These are phyloP conservation scores for Cyprinodon diabolis DNA, from an alignment of 2,797 vertebrate genomes.

Conservation along the genomic window DNA sequence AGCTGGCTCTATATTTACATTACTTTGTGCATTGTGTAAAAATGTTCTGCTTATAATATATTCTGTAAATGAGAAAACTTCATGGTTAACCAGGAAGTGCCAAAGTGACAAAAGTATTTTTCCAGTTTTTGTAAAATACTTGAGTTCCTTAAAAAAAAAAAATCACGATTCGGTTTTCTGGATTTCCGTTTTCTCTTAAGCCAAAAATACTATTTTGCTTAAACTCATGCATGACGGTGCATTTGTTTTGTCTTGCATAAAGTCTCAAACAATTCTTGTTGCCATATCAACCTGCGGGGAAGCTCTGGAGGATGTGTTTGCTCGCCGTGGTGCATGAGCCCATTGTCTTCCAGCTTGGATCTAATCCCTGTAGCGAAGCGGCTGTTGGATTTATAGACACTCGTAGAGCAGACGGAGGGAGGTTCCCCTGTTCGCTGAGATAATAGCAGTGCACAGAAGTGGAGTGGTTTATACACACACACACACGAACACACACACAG, in stretches of 20 bases:
- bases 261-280: constrained; percentile 9
- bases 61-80: not conserved
- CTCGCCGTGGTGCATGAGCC: constrained; percentile 18
- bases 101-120: not conserved
- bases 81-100: not conserved
- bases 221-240: not conserved
- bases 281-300: constrained; percentile 39
- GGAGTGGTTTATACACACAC: constrained; percentile 58
- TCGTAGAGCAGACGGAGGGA: constrained; percentile 59
- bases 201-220: not conserved
- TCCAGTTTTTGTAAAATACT: not conserved
- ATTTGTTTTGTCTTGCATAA: constrained; percentile 12
- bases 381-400: constrained; percentile 49
- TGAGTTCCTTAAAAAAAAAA: not conserved
- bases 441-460: constrained; percentile 65
- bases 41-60: not conserved
- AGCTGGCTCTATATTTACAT: not conserved
- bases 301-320: constrained; percentile 13
- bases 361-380: constrained; percentile 56
- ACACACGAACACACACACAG: constrained; percentile 39
- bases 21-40: not conserved
- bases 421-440: constrained; percentile 62
- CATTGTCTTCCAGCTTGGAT: constrained; percentile 54
- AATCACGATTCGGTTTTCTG: not conserved
- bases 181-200: not conserved